phyloP scores from a whole-genome alignment of 1,140 invertebrate genomes.

The Megathymus violae region DNA sequence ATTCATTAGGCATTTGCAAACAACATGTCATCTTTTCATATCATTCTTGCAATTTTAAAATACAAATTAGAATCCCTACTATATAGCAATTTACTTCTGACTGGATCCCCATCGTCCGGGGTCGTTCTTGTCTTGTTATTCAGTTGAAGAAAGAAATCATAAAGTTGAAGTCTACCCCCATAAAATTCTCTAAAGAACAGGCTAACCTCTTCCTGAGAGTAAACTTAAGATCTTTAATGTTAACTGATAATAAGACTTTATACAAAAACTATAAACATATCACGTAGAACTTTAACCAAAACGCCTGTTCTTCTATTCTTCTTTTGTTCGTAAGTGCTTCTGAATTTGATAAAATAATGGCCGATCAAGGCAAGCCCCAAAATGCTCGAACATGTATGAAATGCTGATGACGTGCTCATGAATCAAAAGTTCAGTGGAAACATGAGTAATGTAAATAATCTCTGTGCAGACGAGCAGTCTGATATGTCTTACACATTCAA shows the following conservation, averaged over 20 bases:
- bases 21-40: slow-evolving; percentile 13
- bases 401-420: slow-evolving; percentile 13
- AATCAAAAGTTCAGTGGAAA: slow-evolving; percentile 46
- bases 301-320: no score
- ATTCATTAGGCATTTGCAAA: slow-evolving; percentile 13
- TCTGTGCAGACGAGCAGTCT: slow-evolving; percentile 56
- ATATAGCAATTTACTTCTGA: neutral
- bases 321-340: no score
- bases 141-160: no score
- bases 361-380: neutral
- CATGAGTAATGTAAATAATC: slow-evolving; percentile 50
- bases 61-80: neutral
- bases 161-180: no score
- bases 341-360: no score
- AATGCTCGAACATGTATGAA: neutral
- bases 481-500: slow-evolving; percentile 47
- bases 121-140: no score
- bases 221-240: no score
- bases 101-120: neutral
- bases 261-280: no score
- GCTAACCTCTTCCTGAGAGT: no score
- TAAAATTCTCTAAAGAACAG: no score
- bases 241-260: no score
- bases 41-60: slow-evolving; percentile 4
- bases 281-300: no score